Evolutionary conservation across 2,888 invertebrate genomes (phyloP).

Genomic region (Hypsopygia costalis): DNA sequence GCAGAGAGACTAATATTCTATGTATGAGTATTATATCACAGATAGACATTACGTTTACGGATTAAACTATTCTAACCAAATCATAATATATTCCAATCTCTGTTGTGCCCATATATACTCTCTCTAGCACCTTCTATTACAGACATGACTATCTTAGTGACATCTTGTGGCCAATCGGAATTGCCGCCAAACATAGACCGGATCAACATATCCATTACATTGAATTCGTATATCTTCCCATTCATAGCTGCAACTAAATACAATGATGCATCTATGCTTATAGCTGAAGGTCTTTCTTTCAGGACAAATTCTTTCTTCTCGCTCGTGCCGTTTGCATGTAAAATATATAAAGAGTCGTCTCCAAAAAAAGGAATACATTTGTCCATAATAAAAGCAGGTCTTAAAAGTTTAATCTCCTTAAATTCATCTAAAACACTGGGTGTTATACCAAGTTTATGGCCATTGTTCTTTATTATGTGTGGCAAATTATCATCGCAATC

Average conservation of each 20-base stretch:
- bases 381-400: conserved; percentile 61
- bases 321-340: conserved; percentile 47
- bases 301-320: conserved; percentile 48
- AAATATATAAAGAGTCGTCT: conserved; percentile 42
- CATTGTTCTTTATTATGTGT: conserved; percentile 39
- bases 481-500: conserved; percentile 42
- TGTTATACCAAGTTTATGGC: conserved; percentile 26
- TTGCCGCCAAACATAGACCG: conserved; percentile 48
- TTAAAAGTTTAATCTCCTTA: conserved; percentile 37
- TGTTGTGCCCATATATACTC: too few species aligned
- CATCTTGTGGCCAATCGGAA: conserved; percentile 33
- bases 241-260: conserved; percentile 52
- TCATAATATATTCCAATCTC: too few species aligned
- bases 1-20: too few species aligned
- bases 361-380: conserved; percentile 52
- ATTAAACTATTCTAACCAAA: too few species aligned
- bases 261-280: conserved; percentile 53
- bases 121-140: conserved; percentile 43
- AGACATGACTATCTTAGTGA: conserved; percentile 47
- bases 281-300: conserved; percentile 43
- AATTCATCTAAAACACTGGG: conserved; percentile 45
- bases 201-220: conserved; percentile 53
- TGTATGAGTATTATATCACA: too few species aligned
- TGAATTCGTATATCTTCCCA: conserved; percentile 60
- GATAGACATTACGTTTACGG: too few species aligned